phyloP scores from a whole-genome alignment of 2,113 vertebrate genomes.

The Gobius niger region DNA sequence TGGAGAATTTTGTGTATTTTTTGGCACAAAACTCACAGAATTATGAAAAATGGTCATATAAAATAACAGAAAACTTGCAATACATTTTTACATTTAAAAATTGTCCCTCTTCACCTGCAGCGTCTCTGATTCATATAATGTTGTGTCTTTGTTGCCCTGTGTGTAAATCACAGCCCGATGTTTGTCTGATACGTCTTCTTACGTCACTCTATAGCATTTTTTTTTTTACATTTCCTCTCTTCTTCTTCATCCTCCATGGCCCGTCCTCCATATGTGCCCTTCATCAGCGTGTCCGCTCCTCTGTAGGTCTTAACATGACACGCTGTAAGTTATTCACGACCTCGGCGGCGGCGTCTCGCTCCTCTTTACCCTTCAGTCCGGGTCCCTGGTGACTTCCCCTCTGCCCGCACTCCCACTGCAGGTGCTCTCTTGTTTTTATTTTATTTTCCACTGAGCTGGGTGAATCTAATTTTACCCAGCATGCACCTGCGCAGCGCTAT shows the following conservation, averaged over 20 bases:
- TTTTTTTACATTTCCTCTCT: not conserved
- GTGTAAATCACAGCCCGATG: no score
- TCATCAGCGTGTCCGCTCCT: not conserved
- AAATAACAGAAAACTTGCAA: no score
- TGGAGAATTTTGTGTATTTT: no score
- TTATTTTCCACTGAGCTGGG: not conserved
- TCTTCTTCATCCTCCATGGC: not conserved
- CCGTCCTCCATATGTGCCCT: not conserved
- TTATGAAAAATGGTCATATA: no score
- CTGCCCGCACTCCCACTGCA: not conserved
- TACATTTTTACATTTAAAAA: no score
- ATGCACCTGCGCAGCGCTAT: conserved; percentile 6
- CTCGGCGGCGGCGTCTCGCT: not conserved
- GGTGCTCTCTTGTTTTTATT: not conserved
- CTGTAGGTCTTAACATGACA: not conserved
- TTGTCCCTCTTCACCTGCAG: no score
- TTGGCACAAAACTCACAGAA: no score
- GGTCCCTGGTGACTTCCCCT: not conserved
- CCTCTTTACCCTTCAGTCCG: not conserved
- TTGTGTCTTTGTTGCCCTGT: no score
- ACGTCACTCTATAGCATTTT: not conserved
- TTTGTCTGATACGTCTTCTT: not conserved
- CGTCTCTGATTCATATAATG: no score
- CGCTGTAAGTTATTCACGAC: not conserved
- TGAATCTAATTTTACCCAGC: conserved; percentile 10